Evolutionary conservation across 23 tunicate genomes (phyloP).

Genomic region (Trididemnum clinides): DNA sequence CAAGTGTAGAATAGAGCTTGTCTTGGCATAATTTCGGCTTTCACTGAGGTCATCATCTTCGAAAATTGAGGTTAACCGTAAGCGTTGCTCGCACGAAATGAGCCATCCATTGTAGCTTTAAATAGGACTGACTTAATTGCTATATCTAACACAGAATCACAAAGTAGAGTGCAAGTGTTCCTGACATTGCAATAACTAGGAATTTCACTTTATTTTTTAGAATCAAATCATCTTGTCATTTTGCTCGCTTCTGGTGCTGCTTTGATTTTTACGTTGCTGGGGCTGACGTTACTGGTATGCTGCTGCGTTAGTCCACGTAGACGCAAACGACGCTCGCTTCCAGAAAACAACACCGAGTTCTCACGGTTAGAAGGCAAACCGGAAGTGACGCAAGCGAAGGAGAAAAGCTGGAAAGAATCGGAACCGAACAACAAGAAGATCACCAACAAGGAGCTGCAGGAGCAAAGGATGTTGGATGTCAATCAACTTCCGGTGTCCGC

Average conservation of each 20-base stretch:
- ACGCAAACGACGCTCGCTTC: not conserved
- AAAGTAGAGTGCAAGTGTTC: too few relatives aligned
- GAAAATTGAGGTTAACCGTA: too few relatives aligned
- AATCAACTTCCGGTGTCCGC: constrained; percentile 9
- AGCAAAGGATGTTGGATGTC: constrained; percentile 32
- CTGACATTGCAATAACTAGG: not conserved
- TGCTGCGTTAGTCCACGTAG: constrained; percentile 12
- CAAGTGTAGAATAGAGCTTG: too few relatives aligned
- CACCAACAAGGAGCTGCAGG: constrained; percentile 32
- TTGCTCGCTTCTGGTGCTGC: constrained; percentile 30
- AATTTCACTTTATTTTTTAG: not conserved
- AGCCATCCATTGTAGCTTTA: not conserved
- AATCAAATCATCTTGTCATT: constrained; percentile 5
- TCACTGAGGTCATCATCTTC: too few relatives aligned
- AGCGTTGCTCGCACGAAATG: too few relatives aligned
- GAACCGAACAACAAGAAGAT: constrained; percentile 8
- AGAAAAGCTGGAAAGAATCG: not conserved
- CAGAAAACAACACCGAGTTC: not conserved
- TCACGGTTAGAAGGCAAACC: not conserved
- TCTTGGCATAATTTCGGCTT: too few relatives aligned
- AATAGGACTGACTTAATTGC: not conserved
- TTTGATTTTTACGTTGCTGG: constrained; percentile 23
- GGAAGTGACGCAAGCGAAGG: not conserved
- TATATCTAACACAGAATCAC: not conserved
- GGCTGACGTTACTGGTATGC: constrained; percentile 37